Conservation (phyloP, 2,888 invertebrate species). For the Parnassius mnemosyne region DNA sequence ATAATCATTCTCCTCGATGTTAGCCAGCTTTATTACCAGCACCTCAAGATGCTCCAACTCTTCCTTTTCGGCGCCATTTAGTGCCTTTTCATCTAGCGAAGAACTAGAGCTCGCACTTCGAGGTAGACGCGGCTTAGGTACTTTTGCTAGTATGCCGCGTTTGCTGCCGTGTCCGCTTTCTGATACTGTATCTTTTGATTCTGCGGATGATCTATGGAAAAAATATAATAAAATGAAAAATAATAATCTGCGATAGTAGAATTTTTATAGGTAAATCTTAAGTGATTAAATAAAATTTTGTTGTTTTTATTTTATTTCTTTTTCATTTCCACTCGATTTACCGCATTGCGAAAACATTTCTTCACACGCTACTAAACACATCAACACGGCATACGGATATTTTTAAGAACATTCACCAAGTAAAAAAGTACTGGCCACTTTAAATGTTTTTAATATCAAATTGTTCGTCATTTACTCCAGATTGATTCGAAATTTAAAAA, state of each 20-base stretch:
- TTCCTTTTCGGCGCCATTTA: constrained; percentile 37
- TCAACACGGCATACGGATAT: too few species aligned
- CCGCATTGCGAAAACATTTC: too few species aligned
- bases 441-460: too few species aligned
- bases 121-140: constrained; percentile 58
- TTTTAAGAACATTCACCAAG: too few species aligned
- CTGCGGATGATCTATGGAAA: constrained; percentile 46
- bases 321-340: too few species aligned
- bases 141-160: constrained; percentile 64
- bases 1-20: constrained; percentile 65
- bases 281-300: too few species aligned
- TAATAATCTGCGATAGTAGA: neutral
- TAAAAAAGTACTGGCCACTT: too few species aligned
- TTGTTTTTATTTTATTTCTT: too few species aligned
- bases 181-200: constrained; percentile 50
- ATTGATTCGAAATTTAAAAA: too few species aligned
- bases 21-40: constrained; percentile 65
- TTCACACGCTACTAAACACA: too few species aligned
- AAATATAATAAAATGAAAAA: neutral
- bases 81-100: constrained; percentile 39
- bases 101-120: constrained; percentile 52
- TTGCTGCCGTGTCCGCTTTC: constrained; percentile 56
- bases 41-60: constrained; percentile 59
- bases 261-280: too few species aligned
- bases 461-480: too few species aligned